A percentile compares a stretch with the other conserved stretches of the same genome.
These are phyloP conservation scores for Leistus spinibarbis DNA, from an alignment of 2,888 invertebrate genomes.

Conservation along the genomic window DNA sequence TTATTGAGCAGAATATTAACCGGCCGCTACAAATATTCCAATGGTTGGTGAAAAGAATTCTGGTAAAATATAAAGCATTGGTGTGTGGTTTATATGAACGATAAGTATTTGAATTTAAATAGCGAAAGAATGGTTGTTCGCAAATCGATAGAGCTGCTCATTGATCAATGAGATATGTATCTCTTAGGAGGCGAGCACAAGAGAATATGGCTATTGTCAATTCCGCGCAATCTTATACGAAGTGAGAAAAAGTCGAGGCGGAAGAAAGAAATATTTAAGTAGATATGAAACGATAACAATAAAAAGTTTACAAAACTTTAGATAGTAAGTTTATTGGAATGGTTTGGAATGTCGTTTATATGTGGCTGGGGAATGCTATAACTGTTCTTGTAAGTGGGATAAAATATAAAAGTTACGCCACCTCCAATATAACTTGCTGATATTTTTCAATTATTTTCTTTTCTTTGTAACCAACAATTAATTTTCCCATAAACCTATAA, in stretches of 20 bases:
- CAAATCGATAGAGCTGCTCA: not conserved
- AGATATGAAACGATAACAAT: constrained; percentile 39
- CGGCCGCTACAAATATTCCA: too few species aligned
- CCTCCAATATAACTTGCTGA: constrained; percentile 28
- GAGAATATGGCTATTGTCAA: not conserved
- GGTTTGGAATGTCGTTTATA: constrained; percentile 37
- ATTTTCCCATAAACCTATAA: not conserved
- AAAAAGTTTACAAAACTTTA: constrained; percentile 37
- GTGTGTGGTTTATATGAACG: too few species aligned
- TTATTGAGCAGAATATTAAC: too few species aligned
- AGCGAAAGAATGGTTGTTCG: not conserved
- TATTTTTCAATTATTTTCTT: not conserved
- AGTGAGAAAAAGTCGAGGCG: not conserved
- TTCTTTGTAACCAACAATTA: not conserved
- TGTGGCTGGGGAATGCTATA: constrained; percentile 37
- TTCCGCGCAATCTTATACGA: not conserved
- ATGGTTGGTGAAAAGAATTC: too few species aligned
- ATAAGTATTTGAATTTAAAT: not conserved
- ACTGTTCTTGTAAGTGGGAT: constrained; percentile 36
- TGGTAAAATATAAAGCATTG: too few species aligned
- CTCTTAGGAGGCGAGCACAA: not conserved
- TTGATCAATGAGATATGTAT: not conserved
- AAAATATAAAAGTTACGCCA: constrained; percentile 36
- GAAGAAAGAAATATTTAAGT: constrained; percentile 33
- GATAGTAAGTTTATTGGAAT: constrained; percentile 39